Conservation (phyloP, 2,113 vertebrate species). For the Psephotus haematonotus region DNA sequence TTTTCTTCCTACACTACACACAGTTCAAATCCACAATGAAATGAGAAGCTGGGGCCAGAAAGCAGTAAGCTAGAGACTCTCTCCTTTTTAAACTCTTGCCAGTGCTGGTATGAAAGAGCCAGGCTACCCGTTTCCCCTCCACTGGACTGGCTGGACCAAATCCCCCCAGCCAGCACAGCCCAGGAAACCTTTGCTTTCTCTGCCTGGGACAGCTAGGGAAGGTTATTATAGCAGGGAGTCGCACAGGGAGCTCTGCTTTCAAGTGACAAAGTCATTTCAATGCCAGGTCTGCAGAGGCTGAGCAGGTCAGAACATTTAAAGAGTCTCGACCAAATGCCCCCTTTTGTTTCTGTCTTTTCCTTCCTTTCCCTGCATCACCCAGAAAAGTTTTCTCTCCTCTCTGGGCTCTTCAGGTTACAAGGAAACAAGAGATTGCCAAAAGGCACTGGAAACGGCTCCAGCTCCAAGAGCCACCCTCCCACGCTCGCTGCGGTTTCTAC, state of each 20-base stretch:
- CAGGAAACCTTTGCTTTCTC: not conserved
- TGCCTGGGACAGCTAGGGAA: not conserved
- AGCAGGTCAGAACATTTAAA: not conserved
- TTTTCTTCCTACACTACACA: not conserved
- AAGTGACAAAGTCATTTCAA: not conserved
- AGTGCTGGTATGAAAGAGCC: not conserved
- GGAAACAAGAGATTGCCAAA: slow-evolving; percentile 66
- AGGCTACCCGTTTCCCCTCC: not conserved
- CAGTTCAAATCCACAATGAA: rapidly evolving
- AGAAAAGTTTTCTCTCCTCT: slow-evolving; percentile 50
- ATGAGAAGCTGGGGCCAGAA: not conserved
- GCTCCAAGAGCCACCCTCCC: slow-evolving; percentile 71
- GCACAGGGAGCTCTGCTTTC: not conserved
- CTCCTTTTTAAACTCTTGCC: not conserved
- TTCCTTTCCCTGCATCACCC: not conserved
- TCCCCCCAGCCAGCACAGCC: no score
- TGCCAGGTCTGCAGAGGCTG: not conserved
- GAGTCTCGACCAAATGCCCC: not conserved
- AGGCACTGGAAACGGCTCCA: slow-evolving; percentile 70
- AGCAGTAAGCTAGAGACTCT: not conserved
- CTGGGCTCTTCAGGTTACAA: slow-evolving; percentile 65
- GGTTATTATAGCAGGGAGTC: not conserved
- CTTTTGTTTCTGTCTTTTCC: not conserved
- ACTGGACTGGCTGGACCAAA: not conserved
- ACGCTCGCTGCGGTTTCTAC: slow-evolving; percentile 69